These are phyloP conservation scores for Triops longicaudatus DNA, from an alignment of 1,140 invertebrate genomes.

Conservation along the genomic window DNA sequence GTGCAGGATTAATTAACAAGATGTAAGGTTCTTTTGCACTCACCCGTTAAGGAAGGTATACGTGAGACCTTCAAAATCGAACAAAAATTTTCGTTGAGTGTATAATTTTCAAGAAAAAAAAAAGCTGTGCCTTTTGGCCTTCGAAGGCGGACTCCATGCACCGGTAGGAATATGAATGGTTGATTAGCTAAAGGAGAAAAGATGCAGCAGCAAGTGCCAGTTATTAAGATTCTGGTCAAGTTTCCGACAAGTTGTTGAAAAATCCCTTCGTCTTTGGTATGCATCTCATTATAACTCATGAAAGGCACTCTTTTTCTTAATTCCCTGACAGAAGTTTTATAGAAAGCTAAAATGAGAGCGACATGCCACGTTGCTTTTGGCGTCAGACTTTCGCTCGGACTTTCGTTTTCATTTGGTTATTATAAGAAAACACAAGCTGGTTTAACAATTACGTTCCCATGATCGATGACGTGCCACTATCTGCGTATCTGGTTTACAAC, in stretches of 20 bases:
- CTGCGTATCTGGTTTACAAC: neutral
- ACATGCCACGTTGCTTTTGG: neutral
- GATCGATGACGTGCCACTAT: neutral
- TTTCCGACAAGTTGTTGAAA: neutral
- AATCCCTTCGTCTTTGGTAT: neutral
- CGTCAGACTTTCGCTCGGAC: too few species aligned
- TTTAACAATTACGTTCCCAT: neutral
- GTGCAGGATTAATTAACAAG: neutral
- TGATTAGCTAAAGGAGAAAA: constrained; percentile 4
- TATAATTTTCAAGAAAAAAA: neutral
- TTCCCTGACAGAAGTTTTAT: neutral
- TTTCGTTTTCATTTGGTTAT: too few species aligned
- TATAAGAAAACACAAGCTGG: neutral
- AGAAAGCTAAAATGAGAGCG: neutral
- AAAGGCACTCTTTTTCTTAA: neutral
- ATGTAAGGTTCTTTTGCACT: neutral
- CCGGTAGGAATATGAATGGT: neutral
- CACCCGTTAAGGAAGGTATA: neutral
- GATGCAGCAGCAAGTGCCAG: neutral
- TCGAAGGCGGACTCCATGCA: neutral
- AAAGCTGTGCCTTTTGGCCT: neutral
- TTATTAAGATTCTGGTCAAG: constrained; percentile 1
- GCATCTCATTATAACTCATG: neutral
- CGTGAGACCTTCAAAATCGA: neutral
- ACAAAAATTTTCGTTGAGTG: neutral